Percentiles rank a stretch among this genome's conserved stretches.
Conservation (phyloP, 2,113 vertebrate genomes). For the Tachysurus vachellii region DNA sequence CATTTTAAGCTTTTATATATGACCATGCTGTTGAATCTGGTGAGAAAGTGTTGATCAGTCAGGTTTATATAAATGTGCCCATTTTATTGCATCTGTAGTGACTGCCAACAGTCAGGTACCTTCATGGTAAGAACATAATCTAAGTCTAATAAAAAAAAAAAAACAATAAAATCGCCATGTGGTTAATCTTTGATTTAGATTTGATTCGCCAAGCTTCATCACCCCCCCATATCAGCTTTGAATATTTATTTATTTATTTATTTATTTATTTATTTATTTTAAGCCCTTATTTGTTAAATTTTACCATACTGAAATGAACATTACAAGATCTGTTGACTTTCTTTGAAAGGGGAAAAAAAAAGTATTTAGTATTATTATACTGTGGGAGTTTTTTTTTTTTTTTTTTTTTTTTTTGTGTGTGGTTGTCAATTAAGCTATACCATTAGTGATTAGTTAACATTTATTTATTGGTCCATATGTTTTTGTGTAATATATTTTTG, state of each 20-base stretch:
- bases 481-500: background rate
- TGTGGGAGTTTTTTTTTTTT: background rate
- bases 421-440: background rate
- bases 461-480: background rate
- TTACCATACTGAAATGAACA: background rate
- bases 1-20: background rate
- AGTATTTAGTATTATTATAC: no score
- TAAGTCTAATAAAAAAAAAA: background rate
- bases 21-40: background rate
- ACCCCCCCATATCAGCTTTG: no score
- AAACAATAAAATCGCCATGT: background rate
- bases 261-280: no score
- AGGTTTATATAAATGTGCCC: background rate
- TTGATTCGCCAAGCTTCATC: background rate
- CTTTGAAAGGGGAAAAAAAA: background rate
- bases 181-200: background rate
- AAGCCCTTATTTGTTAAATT: background rate
- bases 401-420: accelerated
- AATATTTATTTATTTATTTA: no score
- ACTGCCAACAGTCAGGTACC: background rate
- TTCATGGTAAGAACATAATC: background rate
- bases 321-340: no score
- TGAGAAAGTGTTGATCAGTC: background rate
- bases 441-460: background rate
- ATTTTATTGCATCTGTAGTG: background rate